These are phyloP conservation scores for Oligia fasciuncula DNA, from an alignment of 2,888 invertebrate species.

Conservation along the genomic window DNA sequence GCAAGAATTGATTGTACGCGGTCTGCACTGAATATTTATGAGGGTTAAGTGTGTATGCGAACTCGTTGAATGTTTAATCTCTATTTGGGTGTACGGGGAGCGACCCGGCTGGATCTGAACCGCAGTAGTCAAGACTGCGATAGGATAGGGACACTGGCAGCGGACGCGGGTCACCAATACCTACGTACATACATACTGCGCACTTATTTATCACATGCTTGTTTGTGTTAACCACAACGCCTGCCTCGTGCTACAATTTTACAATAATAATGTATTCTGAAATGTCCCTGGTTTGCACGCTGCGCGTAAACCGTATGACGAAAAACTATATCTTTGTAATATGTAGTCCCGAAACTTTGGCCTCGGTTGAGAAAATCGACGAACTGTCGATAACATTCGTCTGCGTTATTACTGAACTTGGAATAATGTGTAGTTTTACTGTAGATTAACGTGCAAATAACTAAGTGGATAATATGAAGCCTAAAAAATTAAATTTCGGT, in stretches of 20 bases:
- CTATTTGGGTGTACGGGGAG: constrained; percentile 79
- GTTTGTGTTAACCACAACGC: constrained; percentile 50
- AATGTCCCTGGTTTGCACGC: constrained; percentile 22
- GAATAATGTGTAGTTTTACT: not conserved
- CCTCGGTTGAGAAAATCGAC: constrained; percentile 24
- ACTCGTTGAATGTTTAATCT: constrained; percentile 90
- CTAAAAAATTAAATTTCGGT: not conserved
- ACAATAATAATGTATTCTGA: constrained; percentile 56
- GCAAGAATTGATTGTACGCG: constrained; percentile 88
- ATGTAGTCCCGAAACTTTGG: constrained; percentile 23
- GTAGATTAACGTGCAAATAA: not conserved
- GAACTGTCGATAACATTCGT: constrained; percentile 41
- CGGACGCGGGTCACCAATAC: constrained; percentile 28
- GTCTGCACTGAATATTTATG: constrained; percentile 88
- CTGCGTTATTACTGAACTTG: constrained; percentile 27
- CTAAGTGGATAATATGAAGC: not conserved
- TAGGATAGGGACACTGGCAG: constrained; percentile 52
- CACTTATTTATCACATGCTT: constrained; percentile 50
- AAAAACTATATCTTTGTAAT: constrained; percentile 44
- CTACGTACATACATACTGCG: constrained; percentile 26
- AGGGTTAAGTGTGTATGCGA: constrained; percentile 89
- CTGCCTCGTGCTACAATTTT: constrained; percentile 37
- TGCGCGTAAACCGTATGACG: constrained; percentile 3
- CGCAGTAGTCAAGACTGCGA: constrained; percentile 66
- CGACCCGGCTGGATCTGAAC: constrained; percentile 65